A percentile compares a stretch with the other conserved stretches of the same genome.
Evolutionary conservation across 1,140 invertebrate genomes (phyloP).

Genomic region (Dendrolimus punctatus): DNA sequence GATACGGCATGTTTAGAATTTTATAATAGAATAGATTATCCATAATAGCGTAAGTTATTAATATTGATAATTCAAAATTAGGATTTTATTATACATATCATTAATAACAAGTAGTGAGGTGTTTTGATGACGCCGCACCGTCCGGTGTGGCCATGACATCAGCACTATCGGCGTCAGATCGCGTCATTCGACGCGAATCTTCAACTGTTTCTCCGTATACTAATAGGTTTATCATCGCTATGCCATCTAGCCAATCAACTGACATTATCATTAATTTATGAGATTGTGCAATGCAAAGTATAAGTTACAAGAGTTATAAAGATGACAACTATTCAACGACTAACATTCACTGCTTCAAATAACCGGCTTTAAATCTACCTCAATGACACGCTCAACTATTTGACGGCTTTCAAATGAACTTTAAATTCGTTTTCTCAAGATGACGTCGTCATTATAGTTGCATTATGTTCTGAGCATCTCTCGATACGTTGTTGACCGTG

Average conservation of each 20-base stretch:
- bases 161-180: conserved; percentile 39
- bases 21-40: too few species aligned
- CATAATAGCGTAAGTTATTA: too few species aligned
- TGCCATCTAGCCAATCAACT: conserved; percentile 45
- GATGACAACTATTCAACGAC: conserved; percentile 13
- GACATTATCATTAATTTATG: conserved; percentile 30
- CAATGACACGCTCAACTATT: too few species aligned
- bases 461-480: too few species aligned
- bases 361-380: too few species aligned
- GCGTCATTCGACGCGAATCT: conserved; percentile 49
- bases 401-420: too few species aligned
- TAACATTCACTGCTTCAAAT: conserved; percentile 2
- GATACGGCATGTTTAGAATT: too few species aligned
- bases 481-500: too few species aligned
- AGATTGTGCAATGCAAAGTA: conserved; percentile 20
- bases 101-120: conserved; percentile 7
- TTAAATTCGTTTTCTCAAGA: too few species aligned
- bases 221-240: conserved; percentile 38
- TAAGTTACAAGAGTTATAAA: conserved; percentile 19
- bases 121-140: conserved; percentile 32
- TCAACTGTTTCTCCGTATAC: conserved; percentile 33
- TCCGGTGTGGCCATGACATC: conserved; percentile 51
- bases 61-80: too few species aligned
- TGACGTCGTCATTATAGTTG: too few species aligned
- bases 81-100: conserved; percentile 2